phyloP scores from a whole-genome alignment of 1,140 invertebrate species.

The Ceratitis capitata region DNA sequence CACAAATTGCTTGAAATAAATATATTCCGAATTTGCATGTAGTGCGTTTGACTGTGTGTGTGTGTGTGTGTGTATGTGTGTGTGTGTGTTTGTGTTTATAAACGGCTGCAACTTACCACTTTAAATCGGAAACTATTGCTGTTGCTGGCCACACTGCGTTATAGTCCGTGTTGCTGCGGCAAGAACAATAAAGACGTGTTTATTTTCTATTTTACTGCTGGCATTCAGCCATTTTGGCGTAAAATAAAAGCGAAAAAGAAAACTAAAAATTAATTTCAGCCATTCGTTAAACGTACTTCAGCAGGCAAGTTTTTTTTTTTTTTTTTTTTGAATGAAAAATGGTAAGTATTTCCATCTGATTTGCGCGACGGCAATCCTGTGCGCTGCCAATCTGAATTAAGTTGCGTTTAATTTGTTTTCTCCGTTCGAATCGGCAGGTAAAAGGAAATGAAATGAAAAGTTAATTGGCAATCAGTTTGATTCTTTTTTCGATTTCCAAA shows the following conservation, averaged over 20 bases:
- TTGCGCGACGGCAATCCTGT: background rate
- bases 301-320: too few relatives aligned
- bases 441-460: background rate
- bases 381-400: conserved; percentile 6
- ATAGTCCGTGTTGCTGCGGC: background rate
- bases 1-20: background rate
- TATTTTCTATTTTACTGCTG: conserved; percentile 2
- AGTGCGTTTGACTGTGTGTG: too few relatives aligned
- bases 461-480: background rate
- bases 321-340: too few relatives aligned
- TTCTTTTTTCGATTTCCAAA: too few relatives aligned
- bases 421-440: background rate
- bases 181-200: background rate
- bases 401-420: background rate
- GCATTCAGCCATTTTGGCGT: background rate
- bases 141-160: background rate
- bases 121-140: conserved; percentile 24
- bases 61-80: too few relatives aligned
- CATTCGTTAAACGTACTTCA: background rate
- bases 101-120: background rate
- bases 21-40: too few relatives aligned
- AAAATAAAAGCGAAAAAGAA: background rate
- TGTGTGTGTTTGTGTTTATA: background rate
- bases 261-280: background rate
- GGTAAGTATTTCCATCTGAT: background rate